Evolutionary conservation across 64 coral and sea anemone species (phyloP), one percentile per base, ranked within the genome.

Genomic region (Stichodactyla helianthus): DNA sequence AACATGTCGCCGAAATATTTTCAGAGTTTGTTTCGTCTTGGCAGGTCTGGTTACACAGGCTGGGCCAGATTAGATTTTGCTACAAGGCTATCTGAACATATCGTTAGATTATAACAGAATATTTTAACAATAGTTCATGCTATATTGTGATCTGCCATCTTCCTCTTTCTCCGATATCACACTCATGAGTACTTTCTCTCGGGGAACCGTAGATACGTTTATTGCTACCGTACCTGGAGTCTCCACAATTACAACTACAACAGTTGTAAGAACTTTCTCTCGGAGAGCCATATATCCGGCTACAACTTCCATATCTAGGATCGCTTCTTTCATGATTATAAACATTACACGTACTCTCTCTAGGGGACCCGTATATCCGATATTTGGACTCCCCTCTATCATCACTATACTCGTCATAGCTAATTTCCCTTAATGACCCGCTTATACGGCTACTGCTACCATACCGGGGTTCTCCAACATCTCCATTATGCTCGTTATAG

Each of bases 141-240:
- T 74, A 74, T 74, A 74, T 74, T 74, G 68, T 11, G 12, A 74
- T 28, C 68, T 74, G 68, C 68, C 68, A 74, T 11, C 25, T 74
- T n/a, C 68, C 25, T 10, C 10, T 23, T 74, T 19, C 68, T 27
- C 27, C 26, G 7, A 10, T 0, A 65, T 65, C 5, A 22, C 22
- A 20, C 4, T 65, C 62, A 20, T n/a, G 6, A 22, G 62, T 65
- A 17, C 62, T 65, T n/a, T 22, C 62, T 60, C 14, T 60, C 13
- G 14, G 13, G 14, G 59, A 60, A 5, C 59, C 59, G 0, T 15
- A 60, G 19, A 65, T 65, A 13, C 62, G 20, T 2, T n/a, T n/a
- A 65, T 65, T 65, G 5, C 62, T 65, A 9, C 62, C 5, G 62
- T 65, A 65, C 62, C 19, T 18, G 62, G 9, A 6, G 1, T 65